phyloP scores from a whole-genome alignment of 2,113 vertebrate genomes.

The Fregetta grallaria region DNA sequence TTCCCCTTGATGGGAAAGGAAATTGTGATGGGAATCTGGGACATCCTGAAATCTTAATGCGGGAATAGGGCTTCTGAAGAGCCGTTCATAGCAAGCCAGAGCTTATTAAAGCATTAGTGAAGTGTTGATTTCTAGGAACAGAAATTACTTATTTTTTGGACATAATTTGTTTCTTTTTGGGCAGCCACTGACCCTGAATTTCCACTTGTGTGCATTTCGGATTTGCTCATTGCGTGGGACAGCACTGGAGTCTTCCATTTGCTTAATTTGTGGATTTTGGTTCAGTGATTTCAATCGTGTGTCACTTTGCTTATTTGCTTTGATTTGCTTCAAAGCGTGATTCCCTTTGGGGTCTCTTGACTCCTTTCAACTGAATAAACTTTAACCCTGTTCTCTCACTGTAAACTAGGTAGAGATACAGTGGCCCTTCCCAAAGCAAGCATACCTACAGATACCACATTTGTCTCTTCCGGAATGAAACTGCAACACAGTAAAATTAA shows the following conservation, averaged over 20 bases:
- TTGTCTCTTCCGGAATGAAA: not conserved
- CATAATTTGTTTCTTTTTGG: not conserved
- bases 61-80: not conserved
- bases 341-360: not conserved
- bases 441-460: not conserved
- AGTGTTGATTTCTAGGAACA: not conserved
- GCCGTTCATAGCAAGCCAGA: not conserved
- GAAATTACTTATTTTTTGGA: not conserved
- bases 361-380: not conserved
- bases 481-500: not conserved
- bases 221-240: not conserved
- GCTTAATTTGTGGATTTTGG: not conserved
- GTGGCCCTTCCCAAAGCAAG: not conserved
- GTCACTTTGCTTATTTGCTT: not conserved
- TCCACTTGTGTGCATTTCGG: not conserved
- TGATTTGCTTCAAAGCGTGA: not conserved
- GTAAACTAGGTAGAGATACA: not conserved
- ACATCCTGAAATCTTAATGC: conserved; percentile 26
- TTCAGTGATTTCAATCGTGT: not conserved
- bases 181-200: not conserved
- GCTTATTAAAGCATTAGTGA: conserved; percentile 5
- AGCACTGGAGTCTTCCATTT: not conserved
- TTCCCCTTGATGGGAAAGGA: conserved; percentile 21
- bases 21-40: conserved; percentile 61
- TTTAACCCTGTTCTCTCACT: not conserved